A percentile compares a stretch with the other conserved stretches of the same genome.
Evolutionary conservation across 2,888 invertebrate species (phyloP).

Genomic region (Sinotaia quadrata): DNA sequence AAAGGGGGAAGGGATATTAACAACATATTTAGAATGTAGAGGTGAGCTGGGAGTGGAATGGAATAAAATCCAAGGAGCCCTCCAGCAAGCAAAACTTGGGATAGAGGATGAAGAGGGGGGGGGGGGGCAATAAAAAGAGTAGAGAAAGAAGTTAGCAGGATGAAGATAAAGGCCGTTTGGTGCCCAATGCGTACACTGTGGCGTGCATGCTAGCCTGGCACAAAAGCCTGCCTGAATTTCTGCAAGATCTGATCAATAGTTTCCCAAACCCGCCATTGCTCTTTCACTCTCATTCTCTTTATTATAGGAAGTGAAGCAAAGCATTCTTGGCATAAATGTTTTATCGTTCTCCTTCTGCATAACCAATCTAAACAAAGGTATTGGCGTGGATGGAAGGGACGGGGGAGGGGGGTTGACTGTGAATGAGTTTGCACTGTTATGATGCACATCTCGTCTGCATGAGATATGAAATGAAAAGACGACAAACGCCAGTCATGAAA

Average conservation of each 20-base stretch:
- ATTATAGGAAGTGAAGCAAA: background rate
- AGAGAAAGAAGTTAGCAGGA: background rate
- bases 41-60: background rate
- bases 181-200: slow-evolving; percentile 9
- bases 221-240: slow-evolving; percentile 6
- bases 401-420: background rate
- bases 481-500: background rate
- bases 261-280: background rate
- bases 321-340: slow-evolving; percentile 16
- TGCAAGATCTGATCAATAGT: slow-evolving; percentile 17
- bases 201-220: slow-evolving; percentile 21
- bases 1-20: background rate
- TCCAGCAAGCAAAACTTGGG: background rate
- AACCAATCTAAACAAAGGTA: background rate
- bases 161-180: background rate
- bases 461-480: background rate
- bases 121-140: background rate
- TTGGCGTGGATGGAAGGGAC: background rate
- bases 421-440: no score
- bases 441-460: no score
- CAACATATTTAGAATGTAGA: background rate
- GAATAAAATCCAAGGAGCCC: background rate
- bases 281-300: background rate
- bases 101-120: background rate
- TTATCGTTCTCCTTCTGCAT: background rate